Evolutionary conservation across 2,797 vertebrate genomes (phyloP), one percentile per base, ranked within the genome.

Genomic region (Esox masquinongy): DNA sequence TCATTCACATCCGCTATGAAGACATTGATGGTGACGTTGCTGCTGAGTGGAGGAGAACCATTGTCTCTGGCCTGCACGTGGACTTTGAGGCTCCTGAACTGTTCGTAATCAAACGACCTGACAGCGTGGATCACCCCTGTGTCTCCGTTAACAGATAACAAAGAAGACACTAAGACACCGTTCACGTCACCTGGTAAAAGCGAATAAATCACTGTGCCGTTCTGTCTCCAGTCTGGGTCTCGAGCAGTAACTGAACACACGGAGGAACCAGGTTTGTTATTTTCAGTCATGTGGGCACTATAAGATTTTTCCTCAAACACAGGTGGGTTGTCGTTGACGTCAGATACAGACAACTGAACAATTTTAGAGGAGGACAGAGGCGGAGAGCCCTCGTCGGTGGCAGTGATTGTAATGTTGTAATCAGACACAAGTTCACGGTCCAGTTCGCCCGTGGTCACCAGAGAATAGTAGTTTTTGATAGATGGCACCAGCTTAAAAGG

Each of bases 1-100:
- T 94, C 93, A 8, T 94, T 94, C 76, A 85, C 86, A 79, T 94
- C 93, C 56, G 87, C 73, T 61, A 94, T 81, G 4, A 88, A 90
- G 9, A 94, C 82, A 51, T 73, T 88, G 34, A 90, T 78, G 17
- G 70, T 85, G 61, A 83, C 85, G 70, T 86, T 88, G 75, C 80
- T 86, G 74, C 83, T 87, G 63, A 92, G 89, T 1, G 88, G 83
- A 43, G 91, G 91, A 75, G 88, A 83, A 34, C 92, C 92, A 2
- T 83, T 88, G 74, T 94, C 92, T 63, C 39, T 79, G 24, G 90
- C 90, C 15, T 77, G 81, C 59, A 93, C 89, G 29, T 61, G 76
- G 2, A 92, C 59, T 34, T 87, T 80, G 36, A 93, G 82, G 61
- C 88, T 80, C 19, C 1, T 79, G 4, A 91, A 79, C 39, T 89